Percentiles rank a stretch among this genome's conserved stretches.
Conservation (phyloP, 1,140 invertebrate genomes). For the Cecropterus lyciades region DNA sequence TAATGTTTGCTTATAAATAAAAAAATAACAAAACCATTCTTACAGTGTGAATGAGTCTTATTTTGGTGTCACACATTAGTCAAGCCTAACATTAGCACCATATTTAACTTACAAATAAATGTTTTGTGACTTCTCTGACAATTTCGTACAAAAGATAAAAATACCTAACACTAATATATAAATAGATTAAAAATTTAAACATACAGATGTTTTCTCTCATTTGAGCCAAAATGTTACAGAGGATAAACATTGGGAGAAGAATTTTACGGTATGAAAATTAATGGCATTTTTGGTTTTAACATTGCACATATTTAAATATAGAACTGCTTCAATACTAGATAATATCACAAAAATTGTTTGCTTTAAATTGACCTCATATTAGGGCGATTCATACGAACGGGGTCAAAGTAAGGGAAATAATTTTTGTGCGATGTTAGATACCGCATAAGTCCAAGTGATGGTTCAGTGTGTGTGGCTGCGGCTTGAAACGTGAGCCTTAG, state of each 20-base stretch:
- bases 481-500: slow-evolving; percentile 26
- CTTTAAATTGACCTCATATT: slow-evolving; percentile 61
- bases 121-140: slow-evolving; percentile 82
- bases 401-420: slow-evolving; percentile 72
- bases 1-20: slow-evolving; percentile 81
- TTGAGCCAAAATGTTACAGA: slow-evolving; percentile 80
- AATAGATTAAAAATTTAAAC: slow-evolving; percentile 73
- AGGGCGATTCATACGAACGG: slow-evolving; percentile 59
- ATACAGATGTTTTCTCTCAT: slow-evolving; percentile 75
- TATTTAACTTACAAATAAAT: slow-evolving; percentile 79
- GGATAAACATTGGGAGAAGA: slow-evolving; percentile 53
- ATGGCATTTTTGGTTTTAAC: slow-evolving; percentile 81
- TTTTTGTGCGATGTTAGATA: slow-evolving; percentile 59
- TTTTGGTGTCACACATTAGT: slow-evolving; percentile 82
- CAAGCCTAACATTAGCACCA: slow-evolving; percentile 83
- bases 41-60: slow-evolving; percentile 79
- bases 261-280: slow-evolving; percentile 72
- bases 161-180: slow-evolving; percentile 83
- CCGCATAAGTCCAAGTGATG: slow-evolving; percentile 43
- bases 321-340: slow-evolving; percentile 63
- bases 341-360: slow-evolving; percentile 68
- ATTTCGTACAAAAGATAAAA: slow-evolving; percentile 82
- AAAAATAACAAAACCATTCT: slow-evolving; percentile 81
- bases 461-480: slow-evolving; percentile 40
- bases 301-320: slow-evolving; percentile 81